Percentiles rank a stretch among this genome's conserved stretches.
These are phyloP conservation scores for Rhynchomys soricoides DNA, from an alignment of 2,113 vertebrate genomes.

Conservation along the genomic window DNA sequence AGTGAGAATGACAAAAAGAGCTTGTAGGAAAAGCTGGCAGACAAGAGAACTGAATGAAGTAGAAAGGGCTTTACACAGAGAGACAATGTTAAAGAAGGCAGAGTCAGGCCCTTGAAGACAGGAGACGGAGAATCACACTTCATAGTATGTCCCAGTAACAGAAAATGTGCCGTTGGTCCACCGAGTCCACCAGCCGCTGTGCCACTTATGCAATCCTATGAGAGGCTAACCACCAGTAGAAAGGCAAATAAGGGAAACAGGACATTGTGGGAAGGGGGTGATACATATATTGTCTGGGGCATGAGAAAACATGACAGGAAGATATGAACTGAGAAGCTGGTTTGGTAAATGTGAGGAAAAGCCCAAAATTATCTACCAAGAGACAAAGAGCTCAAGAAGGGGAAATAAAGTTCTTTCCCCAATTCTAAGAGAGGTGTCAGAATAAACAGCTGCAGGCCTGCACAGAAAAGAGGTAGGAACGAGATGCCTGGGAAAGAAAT, in stretches of 20 bases:
- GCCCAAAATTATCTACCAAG: slow-evolving; percentile 7
- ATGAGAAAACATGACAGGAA: slow-evolving; percentile 45
- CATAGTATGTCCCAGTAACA: neutral
- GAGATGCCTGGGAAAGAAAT: slow-evolving; percentile 29
- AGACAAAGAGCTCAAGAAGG: neutral
- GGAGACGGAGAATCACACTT: neutral
- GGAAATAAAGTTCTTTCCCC: neutral
- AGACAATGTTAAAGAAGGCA: neutral
- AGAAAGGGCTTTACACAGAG: neutral
- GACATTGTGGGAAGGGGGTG: slow-evolving; percentile 50
- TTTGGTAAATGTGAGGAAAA: neutral
- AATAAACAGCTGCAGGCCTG: neutral
- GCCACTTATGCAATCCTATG: neutral
- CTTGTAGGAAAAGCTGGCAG: slow-evolving; percentile 45
- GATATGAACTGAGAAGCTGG: slow-evolving; percentile 1
- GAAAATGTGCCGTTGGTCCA: neutral
- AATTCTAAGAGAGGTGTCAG: slow-evolving; percentile 10
- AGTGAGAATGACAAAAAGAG: slow-evolving; percentile 45
- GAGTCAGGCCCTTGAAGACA: neutral
- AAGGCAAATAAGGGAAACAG: neutral
- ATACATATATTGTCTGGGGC: neutral
- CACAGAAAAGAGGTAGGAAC: slow-evolving; percentile 14
- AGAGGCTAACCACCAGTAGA: neutral
- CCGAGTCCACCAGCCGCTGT: neutral
- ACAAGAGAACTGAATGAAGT: neutral